These are phyloP conservation scores for Tipula unca DNA, from an alignment of 2,888 invertebrate genomes.

Conservation along the genomic window DNA sequence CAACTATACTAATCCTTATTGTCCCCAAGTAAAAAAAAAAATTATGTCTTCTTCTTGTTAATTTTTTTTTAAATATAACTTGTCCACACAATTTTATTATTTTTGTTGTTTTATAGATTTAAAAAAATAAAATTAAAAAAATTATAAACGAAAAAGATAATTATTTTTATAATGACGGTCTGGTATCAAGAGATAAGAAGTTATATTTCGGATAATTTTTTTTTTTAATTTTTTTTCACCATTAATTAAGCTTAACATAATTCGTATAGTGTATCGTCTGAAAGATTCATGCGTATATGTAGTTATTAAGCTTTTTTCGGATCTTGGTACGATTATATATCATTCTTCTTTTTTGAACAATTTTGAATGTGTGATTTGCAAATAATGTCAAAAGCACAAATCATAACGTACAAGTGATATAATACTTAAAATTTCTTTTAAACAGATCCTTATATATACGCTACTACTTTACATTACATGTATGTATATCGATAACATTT, in stretches of 20 bases:
- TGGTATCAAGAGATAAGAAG: background rate
- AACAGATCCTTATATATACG: background rate
- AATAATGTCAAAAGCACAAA: background rate
- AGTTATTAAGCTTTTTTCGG: background rate
- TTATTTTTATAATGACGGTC: constrained; percentile 14
- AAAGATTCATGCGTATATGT: background rate
- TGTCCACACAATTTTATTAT: background rate
- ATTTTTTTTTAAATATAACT: background rate
- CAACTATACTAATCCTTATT: background rate
- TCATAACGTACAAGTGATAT: background rate
- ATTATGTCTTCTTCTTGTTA: background rate
- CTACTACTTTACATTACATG: background rate
- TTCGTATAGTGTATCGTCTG: background rate
- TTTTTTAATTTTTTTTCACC: too few relatives aligned
- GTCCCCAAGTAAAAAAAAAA: background rate
- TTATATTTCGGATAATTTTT: background rate
- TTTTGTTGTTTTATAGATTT: background rate
- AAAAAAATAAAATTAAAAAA: background rate
- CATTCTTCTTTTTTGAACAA: too few relatives aligned
- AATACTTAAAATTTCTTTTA: background rate
- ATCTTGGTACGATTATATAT: background rate
- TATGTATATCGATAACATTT: too few relatives aligned
- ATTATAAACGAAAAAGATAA: background rate
- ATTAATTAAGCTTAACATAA: background rate
- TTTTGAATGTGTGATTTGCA: too few relatives aligned